Evolutionary conservation across 2,888 invertebrate species (phyloP).

Genomic region (Xestia ashworthii): DNA sequence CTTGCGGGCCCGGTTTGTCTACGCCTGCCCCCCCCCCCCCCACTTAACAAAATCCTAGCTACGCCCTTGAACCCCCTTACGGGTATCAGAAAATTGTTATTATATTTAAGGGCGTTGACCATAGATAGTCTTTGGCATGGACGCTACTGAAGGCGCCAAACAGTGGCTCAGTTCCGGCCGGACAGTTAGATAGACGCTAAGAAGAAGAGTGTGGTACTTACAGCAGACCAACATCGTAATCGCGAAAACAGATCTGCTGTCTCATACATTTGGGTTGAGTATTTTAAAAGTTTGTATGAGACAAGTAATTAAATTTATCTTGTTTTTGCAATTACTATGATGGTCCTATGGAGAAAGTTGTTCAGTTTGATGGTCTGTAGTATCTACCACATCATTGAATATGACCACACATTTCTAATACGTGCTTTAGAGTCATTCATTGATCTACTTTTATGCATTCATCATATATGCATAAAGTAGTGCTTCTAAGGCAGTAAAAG

Average conservation of each 20-base stretch:
- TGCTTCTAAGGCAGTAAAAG: not conserved
- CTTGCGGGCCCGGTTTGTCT: too few species aligned
- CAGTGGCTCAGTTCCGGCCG: too few species aligned
- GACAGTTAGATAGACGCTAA: too few species aligned
- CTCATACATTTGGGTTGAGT: not conserved
- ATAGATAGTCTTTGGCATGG: too few species aligned
- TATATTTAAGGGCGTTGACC: too few species aligned
- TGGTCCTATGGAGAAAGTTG: not conserved
- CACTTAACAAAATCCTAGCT: too few species aligned
- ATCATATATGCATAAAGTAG: too few species aligned
- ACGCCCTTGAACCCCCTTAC: too few species aligned
- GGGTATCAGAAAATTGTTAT: too few species aligned
- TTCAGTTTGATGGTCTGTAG: not conserved
- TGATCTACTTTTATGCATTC: not conserved
- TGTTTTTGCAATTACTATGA: not conserved
- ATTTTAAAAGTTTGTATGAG: not conserved
- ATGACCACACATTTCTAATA: not conserved
- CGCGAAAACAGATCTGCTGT: not conserved
- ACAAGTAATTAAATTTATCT: not conserved
- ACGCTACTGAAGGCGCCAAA: too few species aligned
- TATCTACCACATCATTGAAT: too few species aligned
- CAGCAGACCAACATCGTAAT: not conserved
- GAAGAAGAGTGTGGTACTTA: not conserved
- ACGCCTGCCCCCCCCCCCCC: too few species aligned
- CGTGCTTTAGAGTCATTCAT: not conserved